Conservation (phyloP, 2,797 vertebrate species). For the Coregonus ussuriensis region DNA sequence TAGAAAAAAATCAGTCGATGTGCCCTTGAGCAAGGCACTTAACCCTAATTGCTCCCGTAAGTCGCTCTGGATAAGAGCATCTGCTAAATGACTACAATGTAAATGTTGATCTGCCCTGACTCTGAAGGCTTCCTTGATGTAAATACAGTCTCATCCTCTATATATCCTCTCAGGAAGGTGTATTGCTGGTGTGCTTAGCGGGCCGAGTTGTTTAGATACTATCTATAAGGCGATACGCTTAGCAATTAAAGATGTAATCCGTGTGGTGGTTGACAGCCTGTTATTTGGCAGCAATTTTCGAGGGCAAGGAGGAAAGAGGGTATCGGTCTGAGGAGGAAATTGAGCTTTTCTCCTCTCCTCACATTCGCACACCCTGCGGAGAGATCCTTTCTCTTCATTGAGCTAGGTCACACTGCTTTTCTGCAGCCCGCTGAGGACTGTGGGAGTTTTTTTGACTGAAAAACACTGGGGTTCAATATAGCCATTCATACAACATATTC, state of each 20-base stretch:
- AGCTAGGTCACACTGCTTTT: background rate
- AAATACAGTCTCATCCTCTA: background rate
- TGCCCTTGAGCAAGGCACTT: no score
- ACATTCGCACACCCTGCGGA: constrained; percentile 29
- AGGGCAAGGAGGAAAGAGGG: constrained; percentile 22
- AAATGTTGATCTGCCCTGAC: background rate
- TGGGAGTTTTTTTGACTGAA: background rate
- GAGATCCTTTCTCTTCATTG: background rate
- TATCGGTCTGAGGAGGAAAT: constrained; percentile 5
- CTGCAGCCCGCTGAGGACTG: background rate
- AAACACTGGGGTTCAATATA: background rate
- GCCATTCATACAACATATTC: background rate
- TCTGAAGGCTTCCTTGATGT: background rate
- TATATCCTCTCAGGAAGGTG: constrained; percentile 10
- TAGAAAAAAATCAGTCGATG: no score
- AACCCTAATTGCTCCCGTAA: no score
- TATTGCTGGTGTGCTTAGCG: constrained; percentile 24
- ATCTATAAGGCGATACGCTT: constrained; percentile 27
- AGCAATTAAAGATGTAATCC: constrained; percentile 49
- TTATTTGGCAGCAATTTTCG: constrained; percentile 42
- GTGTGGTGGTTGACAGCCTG: constrained; percentile 3
- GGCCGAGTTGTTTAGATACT: constrained; percentile 20
- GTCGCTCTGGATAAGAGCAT: no score
- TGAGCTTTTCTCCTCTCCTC: constrained; percentile 8
- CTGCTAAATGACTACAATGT: no score